Base-by-base conservation (phyloP, 1,140 invertebrate genomes). In the Sesamia nonagrioides region DNA sequence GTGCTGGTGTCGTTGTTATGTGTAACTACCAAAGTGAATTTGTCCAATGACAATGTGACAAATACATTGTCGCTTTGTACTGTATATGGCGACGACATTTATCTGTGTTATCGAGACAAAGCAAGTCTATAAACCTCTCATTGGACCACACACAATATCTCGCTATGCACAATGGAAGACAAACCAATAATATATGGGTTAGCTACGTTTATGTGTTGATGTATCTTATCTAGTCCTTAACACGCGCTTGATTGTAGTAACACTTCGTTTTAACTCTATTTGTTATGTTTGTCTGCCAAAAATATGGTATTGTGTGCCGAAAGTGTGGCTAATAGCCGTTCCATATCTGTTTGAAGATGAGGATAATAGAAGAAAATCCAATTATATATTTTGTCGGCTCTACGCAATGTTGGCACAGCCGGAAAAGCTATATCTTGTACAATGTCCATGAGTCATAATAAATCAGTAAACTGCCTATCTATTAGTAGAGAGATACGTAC, bases 111-210 rank as follows among this genome's bases (percentile, higher is more conserved):
- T 93, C 91, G 84, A 94, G 89, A 94, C 93, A 94, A 94, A 92
- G 89, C 81, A 85, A 81, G 83, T 76, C 89, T 90, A 94, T 93
- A 92, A 91, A 93, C 88, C 86, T 90, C 82, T 84, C 88, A 93
- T 91, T 91, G 91, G 93, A 94, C 93, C 93, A 94, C 93, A 94
- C 93, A 93, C 92, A 94, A 93, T 94, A 93, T 93, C 84, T 88
- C 83, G 84, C 80, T 82, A 84, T 84, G 81, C 80, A 94, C 92
- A 94, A 94, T 91, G 89, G 86, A 84, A 60, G 81, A 86, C 88
- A 90, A 85, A 90, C 88, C 86, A 89, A 88, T 93, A 92, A 93
- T 84, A 88, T 92, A 94, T 94, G 88, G 86, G 86, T 85, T 90
- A 83, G 85, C 82, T 85, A 85, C 84, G 85, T 87, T 85, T 83